Conservation (phyloP, 2,888 invertebrate genomes). For the Netelia inedita region DNA sequence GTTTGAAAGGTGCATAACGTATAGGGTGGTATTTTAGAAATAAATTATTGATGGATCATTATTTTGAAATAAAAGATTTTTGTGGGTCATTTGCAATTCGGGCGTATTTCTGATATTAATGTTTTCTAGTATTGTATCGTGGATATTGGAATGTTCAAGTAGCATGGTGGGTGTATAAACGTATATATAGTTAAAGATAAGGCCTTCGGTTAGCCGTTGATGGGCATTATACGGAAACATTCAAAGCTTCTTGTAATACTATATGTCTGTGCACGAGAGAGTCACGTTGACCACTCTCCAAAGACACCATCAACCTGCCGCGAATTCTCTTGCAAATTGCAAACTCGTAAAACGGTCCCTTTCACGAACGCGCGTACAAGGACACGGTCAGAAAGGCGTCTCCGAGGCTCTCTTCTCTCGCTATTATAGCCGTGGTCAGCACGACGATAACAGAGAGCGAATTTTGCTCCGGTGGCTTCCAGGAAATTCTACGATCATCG, state of each 20-base stretch:
- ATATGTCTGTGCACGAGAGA: slow-evolving; percentile 23
- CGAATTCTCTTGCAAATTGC: slow-evolving; percentile 73
- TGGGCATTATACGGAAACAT: slow-evolving; percentile 47
- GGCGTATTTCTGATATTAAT: not conserved
- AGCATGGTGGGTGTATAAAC: not conserved
- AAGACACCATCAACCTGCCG: slow-evolving; percentile 61
- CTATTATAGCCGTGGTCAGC: slow-evolving; percentile 19
- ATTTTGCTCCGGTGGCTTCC: slow-evolving; percentile 34
- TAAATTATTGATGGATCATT: too few species aligned
- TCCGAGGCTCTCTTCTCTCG: slow-evolving; percentile 3
- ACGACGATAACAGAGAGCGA: not conserved
- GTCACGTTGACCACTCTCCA: slow-evolving; percentile 51
- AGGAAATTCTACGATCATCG: slow-evolving; percentile 51
- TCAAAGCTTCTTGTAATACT: slow-evolving; percentile 46
- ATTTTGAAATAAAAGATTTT: too few species aligned
- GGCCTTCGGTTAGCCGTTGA: slow-evolving; percentile 23
- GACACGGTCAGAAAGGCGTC: slow-evolving; percentile 23
- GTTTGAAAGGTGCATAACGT: too few species aligned
- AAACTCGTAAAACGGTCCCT: slow-evolving; percentile 70
- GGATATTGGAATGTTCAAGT: not conserved
- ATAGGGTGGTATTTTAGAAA: too few species aligned
- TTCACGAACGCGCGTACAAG: slow-evolving; percentile 30
- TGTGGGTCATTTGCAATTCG: not conserved
- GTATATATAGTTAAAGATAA: not conserved
- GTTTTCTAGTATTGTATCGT: too few species aligned